phyloP scores from a whole-genome alignment of 2,113 vertebrate species.

The Corapipo altera region DNA sequence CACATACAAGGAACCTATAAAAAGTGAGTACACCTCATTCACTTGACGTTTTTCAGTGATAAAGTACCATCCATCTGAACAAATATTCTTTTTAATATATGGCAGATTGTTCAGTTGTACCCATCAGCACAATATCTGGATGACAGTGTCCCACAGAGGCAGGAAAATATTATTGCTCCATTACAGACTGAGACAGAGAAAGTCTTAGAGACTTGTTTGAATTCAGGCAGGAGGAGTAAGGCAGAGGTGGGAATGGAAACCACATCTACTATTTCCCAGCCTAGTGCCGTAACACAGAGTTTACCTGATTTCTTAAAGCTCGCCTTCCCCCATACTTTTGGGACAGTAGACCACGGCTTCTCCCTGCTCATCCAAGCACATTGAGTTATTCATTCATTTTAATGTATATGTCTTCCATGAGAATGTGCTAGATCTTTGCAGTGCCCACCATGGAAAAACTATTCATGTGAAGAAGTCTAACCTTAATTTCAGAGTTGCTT shows the following conservation, averaged over 20 bases:
- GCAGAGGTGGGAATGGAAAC: neutral
- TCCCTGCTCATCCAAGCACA: neutral
- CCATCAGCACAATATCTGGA: neutral
- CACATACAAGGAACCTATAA: neutral
- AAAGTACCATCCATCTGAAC: neutral
- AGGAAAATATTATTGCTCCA: neutral
- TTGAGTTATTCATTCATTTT: neutral
- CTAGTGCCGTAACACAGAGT: neutral
- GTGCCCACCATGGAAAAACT: neutral
- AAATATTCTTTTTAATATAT: conserved; percentile 26
- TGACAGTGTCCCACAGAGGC: neutral
- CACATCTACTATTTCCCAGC: neutral
- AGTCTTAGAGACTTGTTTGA: neutral
- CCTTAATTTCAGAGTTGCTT: neutral
- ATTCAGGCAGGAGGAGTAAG: neutral
- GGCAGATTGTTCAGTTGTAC: neutral
- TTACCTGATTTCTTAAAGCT: neutral
- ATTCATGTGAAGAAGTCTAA: neutral
- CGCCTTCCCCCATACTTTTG: neutral
- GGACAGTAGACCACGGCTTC: neutral
- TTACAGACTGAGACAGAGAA: neutral
- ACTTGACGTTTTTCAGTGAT: conserved; percentile 13
- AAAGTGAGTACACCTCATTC: neutral
- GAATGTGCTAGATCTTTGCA: accelerated
- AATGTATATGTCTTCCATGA: neutral